These are phyloP conservation scores for Lottia scabra DNA, from an alignment of 2,888 invertebrate genomes.

Conservation along the genomic window DNA sequence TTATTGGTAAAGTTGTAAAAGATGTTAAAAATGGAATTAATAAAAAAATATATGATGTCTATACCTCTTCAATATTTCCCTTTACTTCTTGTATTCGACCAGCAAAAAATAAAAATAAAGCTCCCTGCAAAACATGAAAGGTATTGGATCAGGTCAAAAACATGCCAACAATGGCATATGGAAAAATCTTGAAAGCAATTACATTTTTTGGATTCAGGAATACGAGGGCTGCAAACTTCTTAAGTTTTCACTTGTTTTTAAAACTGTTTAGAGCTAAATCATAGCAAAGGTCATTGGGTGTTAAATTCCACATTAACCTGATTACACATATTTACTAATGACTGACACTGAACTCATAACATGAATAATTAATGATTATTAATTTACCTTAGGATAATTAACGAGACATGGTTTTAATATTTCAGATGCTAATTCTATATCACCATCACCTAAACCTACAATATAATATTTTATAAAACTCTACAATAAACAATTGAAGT, in stretches of 20 bases:
- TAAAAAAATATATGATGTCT: conserved; percentile 13
- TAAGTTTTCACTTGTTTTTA: no score
- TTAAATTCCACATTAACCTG: no score
- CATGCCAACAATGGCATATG: background rate
- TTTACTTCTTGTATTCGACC: conserved; percentile 86
- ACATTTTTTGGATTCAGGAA: no score
- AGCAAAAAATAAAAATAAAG: conserved; percentile 92
- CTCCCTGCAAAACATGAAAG: conserved; percentile 75
- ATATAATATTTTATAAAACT: no score
- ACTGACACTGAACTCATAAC: no score
- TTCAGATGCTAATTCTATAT: conserved; percentile 80
- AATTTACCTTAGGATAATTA: conserved; percentile 77
- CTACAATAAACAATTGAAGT: no score
- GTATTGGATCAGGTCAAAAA: background rate
- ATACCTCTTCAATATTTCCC: conserved; percentile 77
- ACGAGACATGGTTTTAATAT: conserved; percentile 75
- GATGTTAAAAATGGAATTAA: background rate
- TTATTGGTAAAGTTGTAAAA: background rate
- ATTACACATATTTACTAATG: no score
- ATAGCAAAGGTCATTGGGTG: no score
- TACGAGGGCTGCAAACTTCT: no score
- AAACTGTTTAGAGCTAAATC: no score
- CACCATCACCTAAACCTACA: conserved; percentile 78
- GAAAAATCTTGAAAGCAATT: background rate
- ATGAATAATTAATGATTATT: background rate